A percentile compares a stretch with the other conserved stretches of the same genome.
Conservation (phyloP, 2,113 vertebrate species). For the Lonchura striata region DNA sequence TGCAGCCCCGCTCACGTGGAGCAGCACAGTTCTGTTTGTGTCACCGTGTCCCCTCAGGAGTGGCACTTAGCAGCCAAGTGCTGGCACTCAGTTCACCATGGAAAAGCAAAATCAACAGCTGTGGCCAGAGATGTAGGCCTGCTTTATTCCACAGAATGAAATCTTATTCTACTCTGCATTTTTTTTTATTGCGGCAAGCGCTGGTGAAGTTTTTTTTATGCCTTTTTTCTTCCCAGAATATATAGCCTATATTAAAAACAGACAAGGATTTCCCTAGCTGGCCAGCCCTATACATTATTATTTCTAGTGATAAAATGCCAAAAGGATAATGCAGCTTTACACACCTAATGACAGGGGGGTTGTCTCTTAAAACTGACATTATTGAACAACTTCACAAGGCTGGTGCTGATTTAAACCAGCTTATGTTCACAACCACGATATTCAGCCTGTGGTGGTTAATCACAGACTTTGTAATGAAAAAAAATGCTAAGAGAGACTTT, state of each 20-base stretch:
- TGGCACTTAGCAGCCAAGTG: neutral
- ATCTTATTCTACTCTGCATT: neutral
- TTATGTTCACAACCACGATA: neutral
- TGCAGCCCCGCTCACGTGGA: rapidly evolving
- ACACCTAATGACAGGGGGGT: neutral
- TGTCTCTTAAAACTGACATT: neutral
- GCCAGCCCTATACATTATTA: neutral
- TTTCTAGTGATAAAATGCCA: neutral
- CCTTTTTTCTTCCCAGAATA: neutral
- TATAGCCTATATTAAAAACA: neutral
- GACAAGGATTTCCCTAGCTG: neutral
- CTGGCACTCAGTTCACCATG: neutral
- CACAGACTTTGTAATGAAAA: neutral
- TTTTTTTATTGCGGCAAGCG: neutral
- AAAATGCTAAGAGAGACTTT: neutral
- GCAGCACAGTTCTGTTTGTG: neutral
- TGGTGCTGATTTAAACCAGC: neutral
- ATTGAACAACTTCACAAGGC: neutral
- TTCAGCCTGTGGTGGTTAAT: neutral
- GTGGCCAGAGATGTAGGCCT: neutral
- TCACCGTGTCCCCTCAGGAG: rapidly evolving
- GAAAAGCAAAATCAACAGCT: neutral
- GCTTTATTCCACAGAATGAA: neutral
- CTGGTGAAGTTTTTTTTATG: neutral
- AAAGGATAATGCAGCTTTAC: neutral